Percentiles rank a stretch among this genome's conserved stretches.
Evolutionary conservation across 2,888 invertebrate species (phyloP).

Genomic region (Osmoderma eremita): DNA sequence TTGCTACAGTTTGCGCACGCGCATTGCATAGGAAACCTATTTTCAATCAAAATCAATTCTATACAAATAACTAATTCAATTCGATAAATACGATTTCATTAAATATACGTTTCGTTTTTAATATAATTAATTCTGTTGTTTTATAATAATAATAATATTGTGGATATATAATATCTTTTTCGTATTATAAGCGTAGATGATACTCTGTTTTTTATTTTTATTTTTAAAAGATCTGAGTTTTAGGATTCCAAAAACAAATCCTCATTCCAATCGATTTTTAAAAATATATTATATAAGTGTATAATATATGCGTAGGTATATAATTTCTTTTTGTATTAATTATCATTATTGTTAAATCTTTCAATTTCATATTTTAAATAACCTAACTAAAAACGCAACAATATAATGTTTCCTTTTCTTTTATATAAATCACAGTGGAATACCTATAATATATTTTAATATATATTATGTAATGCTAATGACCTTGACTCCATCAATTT

Average conservation of each 20-base stretch:
- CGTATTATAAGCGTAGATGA: too few relatives aligned
- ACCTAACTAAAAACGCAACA: slow-evolving; percentile 31
- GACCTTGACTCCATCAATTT: background rate
- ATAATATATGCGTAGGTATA: background rate
- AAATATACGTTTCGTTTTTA: slow-evolving; percentile 2
- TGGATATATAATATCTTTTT: slow-evolving; percentile 9
- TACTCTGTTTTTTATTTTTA: too few relatives aligned
- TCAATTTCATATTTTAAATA: background rate
- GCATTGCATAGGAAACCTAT: background rate
- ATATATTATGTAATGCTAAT: background rate
- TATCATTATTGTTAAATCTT: slow-evolving; percentile 4
- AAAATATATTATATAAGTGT: too few relatives aligned
- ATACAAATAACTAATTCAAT: background rate
- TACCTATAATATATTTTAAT: slow-evolving; percentile 26
- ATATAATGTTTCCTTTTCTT: background rate
- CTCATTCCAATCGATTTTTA: too few relatives aligned
- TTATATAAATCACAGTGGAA: slow-evolving; percentile 31
- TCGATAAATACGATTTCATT: background rate
- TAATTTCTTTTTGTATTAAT: too few relatives aligned
- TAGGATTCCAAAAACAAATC: too few relatives aligned
- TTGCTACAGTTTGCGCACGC: too few relatives aligned
- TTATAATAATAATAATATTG: background rate
- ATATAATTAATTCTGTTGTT: too few relatives aligned
- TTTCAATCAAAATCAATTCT: slow-evolving; percentile 5
- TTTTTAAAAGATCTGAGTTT: too few relatives aligned